These are phyloP conservation scores for Hemicordylus capensis DNA, from an alignment of 2,113 vertebrate genomes.

Conservation along the genomic window DNA sequence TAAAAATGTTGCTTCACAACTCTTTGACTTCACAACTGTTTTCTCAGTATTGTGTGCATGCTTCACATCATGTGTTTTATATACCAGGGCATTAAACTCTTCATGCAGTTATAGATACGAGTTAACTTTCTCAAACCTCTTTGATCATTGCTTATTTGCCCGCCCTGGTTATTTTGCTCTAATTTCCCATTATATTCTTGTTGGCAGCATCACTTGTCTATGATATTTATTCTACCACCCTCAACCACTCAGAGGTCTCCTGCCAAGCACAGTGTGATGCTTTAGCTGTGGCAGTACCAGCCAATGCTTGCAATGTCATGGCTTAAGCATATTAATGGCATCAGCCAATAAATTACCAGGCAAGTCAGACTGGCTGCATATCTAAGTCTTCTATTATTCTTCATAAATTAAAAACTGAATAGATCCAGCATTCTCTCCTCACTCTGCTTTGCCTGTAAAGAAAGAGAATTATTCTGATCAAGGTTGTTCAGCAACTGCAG, in stretches of 20 bases:
- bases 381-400: neutral
- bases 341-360: neutral
- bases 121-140: neutral
- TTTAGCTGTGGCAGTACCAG: neutral
- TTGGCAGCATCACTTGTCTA: too few species aligned
- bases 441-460: neutral
- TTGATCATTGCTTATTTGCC: neutral
- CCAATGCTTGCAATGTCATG: neutral
- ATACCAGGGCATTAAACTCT: neutral
- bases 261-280: neutral
- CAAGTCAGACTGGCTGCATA: neutral
- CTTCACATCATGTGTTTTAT: constrained; percentile 3
- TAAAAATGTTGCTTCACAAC: neutral
- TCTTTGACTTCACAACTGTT: neutral
- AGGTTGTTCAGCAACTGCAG: neutral
- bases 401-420: constrained; percentile 17
- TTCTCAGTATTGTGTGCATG: constrained; percentile 6
- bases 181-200: neutral
- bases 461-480: neutral
- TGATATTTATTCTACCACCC: neutral
- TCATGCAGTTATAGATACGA: neutral
- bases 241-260: neutral
- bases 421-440: neutral
- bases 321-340: neutral
- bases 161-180: neutral